Percentiles rank a stretch among this genome's conserved stretches.
These are phyloP conservation scores for Columba livia DNA, from an alignment of 2,113 vertebrate genomes.

Conservation along the genomic window DNA sequence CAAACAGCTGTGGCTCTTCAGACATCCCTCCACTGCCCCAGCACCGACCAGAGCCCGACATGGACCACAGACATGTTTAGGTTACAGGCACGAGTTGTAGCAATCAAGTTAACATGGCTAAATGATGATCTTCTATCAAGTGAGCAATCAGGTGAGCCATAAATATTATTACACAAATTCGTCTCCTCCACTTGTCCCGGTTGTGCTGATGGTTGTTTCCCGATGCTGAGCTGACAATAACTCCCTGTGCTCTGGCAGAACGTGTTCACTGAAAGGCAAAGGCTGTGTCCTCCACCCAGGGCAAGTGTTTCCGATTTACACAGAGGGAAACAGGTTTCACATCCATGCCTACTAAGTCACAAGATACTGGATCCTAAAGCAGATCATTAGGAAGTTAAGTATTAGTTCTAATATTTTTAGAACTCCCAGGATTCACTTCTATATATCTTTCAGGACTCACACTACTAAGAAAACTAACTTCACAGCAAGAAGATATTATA, in stretches of 20 bases:
- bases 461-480: not conserved
- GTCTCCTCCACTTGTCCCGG: not conserved
- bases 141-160: not conserved
- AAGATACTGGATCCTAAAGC: not conserved
- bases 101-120: not conserved
- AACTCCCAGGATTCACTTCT: not conserved
- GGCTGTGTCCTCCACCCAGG: not conserved
- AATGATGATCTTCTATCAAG: not conserved
- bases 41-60: not conserved
- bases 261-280: not conserved
- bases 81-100: not conserved
- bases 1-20: not conserved
- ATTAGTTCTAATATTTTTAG: not conserved
- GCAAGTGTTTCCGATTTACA: accelerated
- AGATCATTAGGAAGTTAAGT: not conserved
- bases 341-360: not conserved
- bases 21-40: not conserved
- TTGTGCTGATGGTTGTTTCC: not conserved
- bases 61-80: not conserved
- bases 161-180: not conserved
- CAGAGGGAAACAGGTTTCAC: not conserved
- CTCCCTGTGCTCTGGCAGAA: not conserved
- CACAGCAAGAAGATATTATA: not conserved
- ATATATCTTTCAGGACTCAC: not conserved
- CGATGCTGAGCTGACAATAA: not conserved